Evolutionary conservation across 2,797 vertebrate species (phyloP), one percentile per base, ranked within the genome.

Genomic region (Etheostoma nigrum): DNA sequence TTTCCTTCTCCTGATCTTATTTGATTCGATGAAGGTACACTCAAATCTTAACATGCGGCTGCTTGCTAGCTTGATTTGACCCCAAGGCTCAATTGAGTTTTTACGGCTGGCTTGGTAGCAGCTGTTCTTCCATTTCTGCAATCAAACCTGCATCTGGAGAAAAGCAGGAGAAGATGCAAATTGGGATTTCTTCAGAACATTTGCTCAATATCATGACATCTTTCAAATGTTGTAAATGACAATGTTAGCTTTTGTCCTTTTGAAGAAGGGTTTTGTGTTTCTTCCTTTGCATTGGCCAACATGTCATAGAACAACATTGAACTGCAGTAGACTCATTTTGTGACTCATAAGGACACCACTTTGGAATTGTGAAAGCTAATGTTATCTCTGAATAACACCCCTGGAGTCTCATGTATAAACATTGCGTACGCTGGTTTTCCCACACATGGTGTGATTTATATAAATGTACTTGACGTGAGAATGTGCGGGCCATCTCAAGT

Each of bases 91-190:
- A 78, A 72, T 76, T 81, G 23, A 76, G 60, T 69, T 86, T 81
- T 83, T 64, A 77, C 9, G 54, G 64, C 54, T 1, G 23, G 44
- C 76, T 82, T 78, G 76, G 84, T 9, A 81, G 74, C 89, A 87
- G 86, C 89, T 90, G 87, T 83, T 87, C 76, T 76, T 58, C 74
- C 67, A 23, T 57, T 49, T 73, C 49, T 2, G 30, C 72, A 82
- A 84, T 90, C 73, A 85, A 84, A 86, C 63, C 59, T 55, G 74
- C 79, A 88, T 81, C 82, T 67, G 69, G 73, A 76, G 75, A 59
- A 55, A 48, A 21, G 60, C 63, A 52, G 57, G 49, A 49, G 16
- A 1, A 42, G 59, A 76, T 74, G 63, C 55, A 73, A 82, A 82
- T 71, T 44, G 12, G 57, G 65, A 33, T 52, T 45, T 74, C 18